A percentile compares a stretch with the other conserved stretches of the same genome.
phyloP scores from a whole-genome alignment of 2,888 invertebrate species.

The Tortrix viridana region DNA sequence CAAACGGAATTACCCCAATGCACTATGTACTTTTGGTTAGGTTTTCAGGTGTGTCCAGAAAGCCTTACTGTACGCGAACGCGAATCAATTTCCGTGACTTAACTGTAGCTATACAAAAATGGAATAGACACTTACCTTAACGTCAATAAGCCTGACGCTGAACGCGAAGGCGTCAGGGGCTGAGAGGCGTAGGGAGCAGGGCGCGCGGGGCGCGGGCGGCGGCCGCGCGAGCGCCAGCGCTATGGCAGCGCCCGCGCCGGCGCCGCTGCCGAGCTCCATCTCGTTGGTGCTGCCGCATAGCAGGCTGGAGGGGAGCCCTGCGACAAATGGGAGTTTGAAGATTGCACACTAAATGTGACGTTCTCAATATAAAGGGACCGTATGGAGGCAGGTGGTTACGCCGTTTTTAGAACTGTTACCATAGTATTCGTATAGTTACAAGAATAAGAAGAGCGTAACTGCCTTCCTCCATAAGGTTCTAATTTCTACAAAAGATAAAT shows the following conservation, averaged over 20 bases:
- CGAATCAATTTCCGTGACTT: too few relatives aligned
- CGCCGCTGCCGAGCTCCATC: constrained; percentile 67
- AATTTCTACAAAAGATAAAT: too few relatives aligned
- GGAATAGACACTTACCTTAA: constrained; percentile 62
- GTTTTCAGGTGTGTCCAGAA: too few relatives aligned
- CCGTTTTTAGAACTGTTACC: too few relatives aligned
- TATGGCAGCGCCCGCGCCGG: constrained; percentile 69
- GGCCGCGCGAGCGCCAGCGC: constrained; percentile 72
- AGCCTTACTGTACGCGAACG: too few relatives aligned
- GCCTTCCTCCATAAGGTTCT: too few relatives aligned
- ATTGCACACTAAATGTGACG: not conserved
- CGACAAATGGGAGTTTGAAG: constrained; percentile 24
- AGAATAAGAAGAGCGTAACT: too few relatives aligned
- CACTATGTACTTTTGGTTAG: too few relatives aligned
- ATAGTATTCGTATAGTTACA: too few relatives aligned
- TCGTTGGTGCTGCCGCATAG: constrained; percentile 77
- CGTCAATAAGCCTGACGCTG: constrained; percentile 75
- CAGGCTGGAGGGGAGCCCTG: constrained; percentile 73
- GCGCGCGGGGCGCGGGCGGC: constrained; percentile 50
- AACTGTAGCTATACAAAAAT: not conserved
- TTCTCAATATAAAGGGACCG: too few relatives aligned
- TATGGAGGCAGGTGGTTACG: too few relatives aligned
- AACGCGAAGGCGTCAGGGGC: constrained; percentile 77
- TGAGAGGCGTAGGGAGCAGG: constrained; percentile 70
- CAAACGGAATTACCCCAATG: too few relatives aligned